Base-by-base conservation (phyloP, 2,888 invertebrate species). In the Blomia tropicalis region DNA sequence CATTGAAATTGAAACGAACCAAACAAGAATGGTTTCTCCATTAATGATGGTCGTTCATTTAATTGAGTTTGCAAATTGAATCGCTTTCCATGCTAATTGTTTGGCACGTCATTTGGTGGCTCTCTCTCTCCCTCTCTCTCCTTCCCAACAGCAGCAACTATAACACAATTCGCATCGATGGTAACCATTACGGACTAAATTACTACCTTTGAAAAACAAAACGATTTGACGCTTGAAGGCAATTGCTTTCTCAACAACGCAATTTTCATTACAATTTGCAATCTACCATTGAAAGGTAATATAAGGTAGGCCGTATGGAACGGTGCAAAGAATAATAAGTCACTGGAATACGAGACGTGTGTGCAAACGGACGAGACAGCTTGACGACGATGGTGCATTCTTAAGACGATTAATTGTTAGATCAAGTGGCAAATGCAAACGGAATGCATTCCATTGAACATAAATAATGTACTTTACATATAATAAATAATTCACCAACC, bases 331-430 rank as follows among this genome's bases (percentile, higher is more conserved):
- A 47, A 47, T 47, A 47, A 47, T 47, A 47, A 47, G 51, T 47
- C 51, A 47, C 51, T 47, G n/a, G n/a, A n/a, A n/a, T n/a, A n/a
- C n/a, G n/a, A n/a, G n/a, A n/a, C n/a, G n/a, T n/a, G n/a, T n/a
- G 7, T n/a, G 36, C 36, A 11, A 17, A 36, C 36, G n/a, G n/a
- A 11, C 36, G 51, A 47, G 51, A 47, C 51, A 47, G 51, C 51
- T 47, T 47, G 51, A 47, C 51, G 51, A 47, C 51, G 7, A n/a
- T n/a, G n/a, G n/a, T 47, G 51, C 51, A 47, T 47, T 47, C 51
- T 47, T 19, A 22, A 41, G 41, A 17, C n/a, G 23, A 47, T 47
- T 47, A 47, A 47, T 47, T 47, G 51, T n/a, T 47, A n/a, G n/a
- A n/a, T n/a, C n/a, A n/a, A n/a, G n/a, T n/a, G n/a, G n/a, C n/a